Evolutionary conservation across 2,113 vertebrate species (phyloP), one percentile per base, ranked within the genome.

Genomic region (Cryptotis parvus): DNA sequence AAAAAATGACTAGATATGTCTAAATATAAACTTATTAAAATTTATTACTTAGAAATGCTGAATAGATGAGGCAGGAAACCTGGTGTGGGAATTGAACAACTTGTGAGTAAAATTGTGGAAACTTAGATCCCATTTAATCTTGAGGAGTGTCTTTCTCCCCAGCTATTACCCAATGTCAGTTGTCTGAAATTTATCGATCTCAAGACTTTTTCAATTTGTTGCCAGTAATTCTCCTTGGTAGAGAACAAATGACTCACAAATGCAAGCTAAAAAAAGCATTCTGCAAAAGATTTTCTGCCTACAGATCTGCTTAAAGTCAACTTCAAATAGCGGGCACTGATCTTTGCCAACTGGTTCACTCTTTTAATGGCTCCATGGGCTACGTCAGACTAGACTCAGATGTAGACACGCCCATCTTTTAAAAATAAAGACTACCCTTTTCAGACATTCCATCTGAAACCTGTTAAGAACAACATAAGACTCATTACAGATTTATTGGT

Each of bases 401-500:
- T 66, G 45, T 52, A 76, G 73, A 91, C 4, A 1, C 24, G 85
- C 12, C 29, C 9, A 0, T 58, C 15, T n/a, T n/a, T n/a, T n/a
- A 68, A 68, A 68, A 29, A 43, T 7, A 69, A 84, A 86, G 43
- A 78, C 76, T 95, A 55, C 49, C 29, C 27, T 77, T 92, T 94
- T 91, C 73, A 92, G 91, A 74, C 63, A 58, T 90, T 91, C 68
- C 77, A 70, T 92, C 85, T 94, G 90, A 94, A 96, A 93, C 86
- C 91, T 92, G 76, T 92, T 92, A 93, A 86, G 83, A 90, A 66
- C 37, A 91, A 49, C 76, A 16, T 80, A 78, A 74, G 84, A 87
- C 84, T 77, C n/a, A 35, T 90, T 84, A 73, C 73, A 89, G 87
- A 92, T 91, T 94, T 96, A 93, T 72, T 93, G 91, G 72, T 94